Conservation (phyloP, 30 jellyfish, hydroid and myxozoan species). For the Calvadosia cruxmelitensis region DNA sequence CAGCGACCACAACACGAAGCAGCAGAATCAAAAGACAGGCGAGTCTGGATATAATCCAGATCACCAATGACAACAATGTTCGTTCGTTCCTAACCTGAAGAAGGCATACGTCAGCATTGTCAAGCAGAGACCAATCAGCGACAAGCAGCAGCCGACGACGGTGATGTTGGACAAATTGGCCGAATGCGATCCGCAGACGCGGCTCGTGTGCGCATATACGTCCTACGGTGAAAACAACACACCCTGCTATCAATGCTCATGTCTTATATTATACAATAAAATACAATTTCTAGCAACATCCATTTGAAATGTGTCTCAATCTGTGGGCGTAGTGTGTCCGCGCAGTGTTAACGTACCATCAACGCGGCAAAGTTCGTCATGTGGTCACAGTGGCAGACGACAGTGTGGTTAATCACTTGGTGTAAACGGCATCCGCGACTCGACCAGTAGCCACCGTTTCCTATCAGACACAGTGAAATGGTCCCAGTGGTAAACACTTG, state of each 20-base stretch:
- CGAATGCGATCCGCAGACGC: conserved; percentile 64
- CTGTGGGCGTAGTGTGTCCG: too few species aligned
- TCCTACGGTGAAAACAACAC: conserved; percentile 32
- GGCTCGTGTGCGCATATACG: conserved; percentile 83
- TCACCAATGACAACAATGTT: too few species aligned
- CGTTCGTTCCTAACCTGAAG: too few species aligned
- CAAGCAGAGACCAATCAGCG: conserved; percentile 76
- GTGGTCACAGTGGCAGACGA: conserved; percentile 88
- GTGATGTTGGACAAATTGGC: conserved; percentile 46
- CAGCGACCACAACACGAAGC: too few species aligned
- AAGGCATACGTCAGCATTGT: conserved; percentile 74
- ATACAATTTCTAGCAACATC: too few species aligned
- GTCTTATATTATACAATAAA: too few species aligned
- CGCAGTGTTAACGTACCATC: too few species aligned
- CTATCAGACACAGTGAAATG: neutral
- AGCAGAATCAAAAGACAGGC: too few species aligned
- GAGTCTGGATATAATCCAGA: too few species aligned
- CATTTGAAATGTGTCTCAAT: too few species aligned
- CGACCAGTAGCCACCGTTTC: conserved; percentile 61
- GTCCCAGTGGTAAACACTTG: neutral
- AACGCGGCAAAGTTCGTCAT: conserved; percentile 96
- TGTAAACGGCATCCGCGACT: conserved; percentile 66
- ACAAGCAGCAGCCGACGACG: conserved; percentile 77
- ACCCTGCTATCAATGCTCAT: too few species aligned
- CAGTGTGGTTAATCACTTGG: conserved; percentile 61